A percentile compares a stretch with the other conserved stretches of the same genome.
These are phyloP conservation scores for Hirtodrosophila alboralis DNA, from an alignment of 2,888 invertebrate genomes.

Conservation along the genomic window DNA sequence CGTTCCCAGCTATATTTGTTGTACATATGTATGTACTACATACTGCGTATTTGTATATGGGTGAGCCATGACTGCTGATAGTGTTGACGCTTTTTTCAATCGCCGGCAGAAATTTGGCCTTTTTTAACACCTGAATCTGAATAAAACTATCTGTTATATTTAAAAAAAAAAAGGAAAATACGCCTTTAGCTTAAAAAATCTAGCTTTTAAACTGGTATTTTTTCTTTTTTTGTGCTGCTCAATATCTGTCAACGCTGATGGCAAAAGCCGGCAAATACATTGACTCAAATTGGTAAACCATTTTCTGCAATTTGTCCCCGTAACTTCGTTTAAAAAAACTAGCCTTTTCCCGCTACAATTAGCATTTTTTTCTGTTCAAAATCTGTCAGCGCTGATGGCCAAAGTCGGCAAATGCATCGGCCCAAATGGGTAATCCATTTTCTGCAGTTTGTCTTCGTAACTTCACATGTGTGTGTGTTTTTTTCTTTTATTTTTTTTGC, in stretches of 20 bases:
- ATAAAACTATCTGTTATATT: too few relatives aligned
- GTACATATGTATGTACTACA: background rate
- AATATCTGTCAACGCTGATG: background rate
- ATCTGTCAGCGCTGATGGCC: background rate
- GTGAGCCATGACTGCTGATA: constrained; percentile 51
- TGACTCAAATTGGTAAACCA: constrained; percentile 74
- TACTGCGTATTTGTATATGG: constrained; percentile 49
- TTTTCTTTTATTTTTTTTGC: constrained; percentile 43
- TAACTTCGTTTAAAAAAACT: background rate
- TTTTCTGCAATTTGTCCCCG: constrained; percentile 42
- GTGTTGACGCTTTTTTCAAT: background rate
- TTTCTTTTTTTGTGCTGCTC: too few relatives aligned
- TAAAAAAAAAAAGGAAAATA: too few relatives aligned
- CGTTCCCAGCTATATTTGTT: constrained; percentile 30
- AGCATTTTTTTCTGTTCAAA: too few relatives aligned
- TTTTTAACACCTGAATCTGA: too few relatives aligned
- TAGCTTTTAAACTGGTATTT: too few relatives aligned
- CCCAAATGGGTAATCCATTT: constrained; percentile 77
- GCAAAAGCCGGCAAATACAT: constrained; percentile 29
- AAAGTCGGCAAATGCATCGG: constrained; percentile 38
- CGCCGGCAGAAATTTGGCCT: too few relatives aligned
- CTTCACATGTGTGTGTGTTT: constrained; percentile 17
- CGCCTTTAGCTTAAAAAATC: too few relatives aligned
- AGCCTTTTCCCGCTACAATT: too few relatives aligned
- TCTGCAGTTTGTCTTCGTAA: constrained; percentile 22